Conservation (phyloP, 1,140 invertebrate genomes). For the Periplaneta americana region DNA sequence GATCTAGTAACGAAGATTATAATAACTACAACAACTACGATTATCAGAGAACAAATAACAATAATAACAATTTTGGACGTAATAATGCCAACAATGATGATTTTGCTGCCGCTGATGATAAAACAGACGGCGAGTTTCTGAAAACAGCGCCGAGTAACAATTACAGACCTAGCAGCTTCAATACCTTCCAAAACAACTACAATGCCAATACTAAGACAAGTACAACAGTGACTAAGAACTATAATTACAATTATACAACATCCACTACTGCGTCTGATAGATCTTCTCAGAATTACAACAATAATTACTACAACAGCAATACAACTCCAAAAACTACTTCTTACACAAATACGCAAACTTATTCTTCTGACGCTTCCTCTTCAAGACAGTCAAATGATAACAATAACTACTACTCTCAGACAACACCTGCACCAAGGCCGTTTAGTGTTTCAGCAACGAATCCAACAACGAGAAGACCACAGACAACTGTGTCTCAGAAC, state of each 20-base stretch:
- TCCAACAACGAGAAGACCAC: background rate
- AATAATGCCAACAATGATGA: background rate
- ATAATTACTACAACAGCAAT: background rate
- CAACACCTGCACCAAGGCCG: background rate
- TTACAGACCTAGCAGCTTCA: constrained; percentile 14
- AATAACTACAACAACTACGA: constrained; percentile 5
- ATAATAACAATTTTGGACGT: background rate
- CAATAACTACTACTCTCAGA: constrained; percentile 2
- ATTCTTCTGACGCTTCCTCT: background rate
- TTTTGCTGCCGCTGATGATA: background rate
- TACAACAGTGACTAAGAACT: constrained; percentile 1
- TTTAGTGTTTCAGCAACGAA: background rate
- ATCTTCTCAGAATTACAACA: background rate
- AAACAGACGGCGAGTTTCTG: constrained; percentile 8
- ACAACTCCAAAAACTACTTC: background rate
- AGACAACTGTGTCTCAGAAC: background rate
- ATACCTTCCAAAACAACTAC: constrained; percentile 11
- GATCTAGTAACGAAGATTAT: background rate
- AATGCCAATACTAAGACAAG: background rate
- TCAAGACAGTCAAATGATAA: background rate
- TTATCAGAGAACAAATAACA: background rate
- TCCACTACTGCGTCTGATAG: background rate
- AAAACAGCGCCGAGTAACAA: constrained; percentile 17
- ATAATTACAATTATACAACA: constrained; percentile 2
- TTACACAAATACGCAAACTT: background rate